These are phyloP conservation scores for Coregonus sp. DNA, from an alignment of 2,797 vertebrate species.

Conservation along the genomic window DNA sequence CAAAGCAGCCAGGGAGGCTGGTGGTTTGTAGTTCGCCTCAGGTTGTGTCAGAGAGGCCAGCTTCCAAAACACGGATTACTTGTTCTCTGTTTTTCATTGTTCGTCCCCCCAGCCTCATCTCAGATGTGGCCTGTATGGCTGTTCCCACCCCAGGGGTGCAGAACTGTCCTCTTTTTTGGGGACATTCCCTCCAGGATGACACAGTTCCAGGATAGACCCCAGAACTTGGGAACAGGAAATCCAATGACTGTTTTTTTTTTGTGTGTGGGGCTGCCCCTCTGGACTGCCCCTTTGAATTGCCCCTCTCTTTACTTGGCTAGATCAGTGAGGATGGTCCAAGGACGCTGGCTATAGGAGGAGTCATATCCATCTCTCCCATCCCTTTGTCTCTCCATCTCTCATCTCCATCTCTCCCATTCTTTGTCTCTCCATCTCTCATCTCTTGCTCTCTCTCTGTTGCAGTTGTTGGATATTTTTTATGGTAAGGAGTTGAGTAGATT, in stretches of 20 bases:
- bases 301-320: not conserved
- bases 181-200: not conserved
- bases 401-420: too few relatives aligned
- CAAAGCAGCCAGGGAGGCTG: constrained; percentile 60
- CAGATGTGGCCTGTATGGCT: not conserved
- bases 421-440: not conserved
- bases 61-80: constrained; percentile 20
- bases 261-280: not conserved
- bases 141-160: too few relatives aligned
- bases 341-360: not conserved
- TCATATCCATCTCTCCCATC: not conserved
- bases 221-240: not conserved
- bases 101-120: constrained; percentile 10
- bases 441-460: not conserved
- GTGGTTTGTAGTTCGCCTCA: constrained; percentile 47
- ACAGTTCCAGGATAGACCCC: not conserved
- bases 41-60: constrained; percentile 69
- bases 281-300: not conserved
- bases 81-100: constrained; percentile 22
- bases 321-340: not conserved
- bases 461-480: constrained; percentile 27
- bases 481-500: constrained; percentile 31
- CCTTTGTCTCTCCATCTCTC: not conserved
- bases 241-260: not conserved
- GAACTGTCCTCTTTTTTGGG: not conserved